These are phyloP conservation scores for Fragum sueziense DNA, from an alignment of 2,888 invertebrate species.

Conservation along the genomic window DNA sequence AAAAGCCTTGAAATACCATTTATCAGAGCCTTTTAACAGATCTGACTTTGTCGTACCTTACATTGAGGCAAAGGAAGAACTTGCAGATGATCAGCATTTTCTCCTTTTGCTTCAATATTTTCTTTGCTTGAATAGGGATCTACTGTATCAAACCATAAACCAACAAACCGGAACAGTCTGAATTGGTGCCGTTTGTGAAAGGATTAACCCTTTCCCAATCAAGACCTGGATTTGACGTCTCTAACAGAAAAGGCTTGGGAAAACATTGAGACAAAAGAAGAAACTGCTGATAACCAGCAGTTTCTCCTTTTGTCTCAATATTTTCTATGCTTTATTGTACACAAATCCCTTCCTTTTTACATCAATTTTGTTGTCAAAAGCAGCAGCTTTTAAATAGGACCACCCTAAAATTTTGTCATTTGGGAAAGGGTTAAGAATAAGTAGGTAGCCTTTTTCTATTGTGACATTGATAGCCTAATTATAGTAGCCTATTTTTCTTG, in stretches of 20 bases:
- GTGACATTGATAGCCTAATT: too few relatives aligned
- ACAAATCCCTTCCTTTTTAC: background rate
- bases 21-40: background rate
- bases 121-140: too few relatives aligned
- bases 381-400: background rate
- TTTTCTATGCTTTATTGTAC: background rate
- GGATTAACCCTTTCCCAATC: background rate
- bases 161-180: background rate
- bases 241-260: too few relatives aligned
- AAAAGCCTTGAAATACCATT: background rate
- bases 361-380: background rate
- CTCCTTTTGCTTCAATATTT: too few relatives aligned
- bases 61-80: too few relatives aligned
- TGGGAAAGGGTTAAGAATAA: background rate
- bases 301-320: slow-evolving; percentile 1
- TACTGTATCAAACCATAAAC: too few relatives aligned
- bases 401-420: background rate
- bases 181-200: too few relatives aligned
- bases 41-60: background rate
- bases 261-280: too few relatives aligned
- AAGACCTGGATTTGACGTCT: background rate
- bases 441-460: background rate
- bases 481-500: background rate
- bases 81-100: too few relatives aligned
- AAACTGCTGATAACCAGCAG: too few relatives aligned